phyloP scores from a whole-genome alignment of 2,797 vertebrate genomes.

The Melanitta fusca region DNA sequence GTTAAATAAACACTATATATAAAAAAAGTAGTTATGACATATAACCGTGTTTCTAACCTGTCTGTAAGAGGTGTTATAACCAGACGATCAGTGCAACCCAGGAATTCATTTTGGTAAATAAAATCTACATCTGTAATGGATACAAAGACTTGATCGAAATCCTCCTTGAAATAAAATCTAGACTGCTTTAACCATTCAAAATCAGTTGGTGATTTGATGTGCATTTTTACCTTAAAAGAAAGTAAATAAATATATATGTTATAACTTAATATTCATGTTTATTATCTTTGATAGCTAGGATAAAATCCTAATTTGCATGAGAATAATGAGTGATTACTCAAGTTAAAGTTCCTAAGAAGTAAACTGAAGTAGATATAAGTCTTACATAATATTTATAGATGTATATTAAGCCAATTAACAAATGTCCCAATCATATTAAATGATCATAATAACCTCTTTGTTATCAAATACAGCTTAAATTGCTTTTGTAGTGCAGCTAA shows the following conservation, averaged over 20 bases:
- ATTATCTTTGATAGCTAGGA: not conserved
- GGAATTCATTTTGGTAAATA: constrained; percentile 84
- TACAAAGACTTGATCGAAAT: constrained; percentile 77
- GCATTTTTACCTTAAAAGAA: constrained; percentile 81
- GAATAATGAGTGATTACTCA: not conserved
- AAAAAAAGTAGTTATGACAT: not conserved
- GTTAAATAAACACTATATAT: not conserved
- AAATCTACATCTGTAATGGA: constrained; percentile 84
- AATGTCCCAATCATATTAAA: accelerated
- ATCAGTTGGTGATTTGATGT: constrained; percentile 77
- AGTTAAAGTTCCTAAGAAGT: not conserved
- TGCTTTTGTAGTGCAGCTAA: not conserved
- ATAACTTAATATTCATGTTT: not conserved
- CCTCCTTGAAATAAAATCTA: constrained; percentile 83
- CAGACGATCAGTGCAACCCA: constrained; percentile 84
- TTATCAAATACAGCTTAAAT: not conserved
- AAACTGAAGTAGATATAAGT: not conserved
- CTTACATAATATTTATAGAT: not conserved
- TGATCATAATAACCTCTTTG: not conserved
- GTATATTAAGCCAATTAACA: not conserved
- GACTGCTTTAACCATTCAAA: constrained; percentile 85
- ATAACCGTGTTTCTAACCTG: constrained; percentile 68
- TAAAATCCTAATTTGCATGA: not conserved
- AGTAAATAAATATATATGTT: not conserved
- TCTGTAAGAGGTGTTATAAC: constrained; percentile 85